Conservation (phyloP, 64 coral and sea anemone genomes). For the Astreopora myriophthalma region DNA sequence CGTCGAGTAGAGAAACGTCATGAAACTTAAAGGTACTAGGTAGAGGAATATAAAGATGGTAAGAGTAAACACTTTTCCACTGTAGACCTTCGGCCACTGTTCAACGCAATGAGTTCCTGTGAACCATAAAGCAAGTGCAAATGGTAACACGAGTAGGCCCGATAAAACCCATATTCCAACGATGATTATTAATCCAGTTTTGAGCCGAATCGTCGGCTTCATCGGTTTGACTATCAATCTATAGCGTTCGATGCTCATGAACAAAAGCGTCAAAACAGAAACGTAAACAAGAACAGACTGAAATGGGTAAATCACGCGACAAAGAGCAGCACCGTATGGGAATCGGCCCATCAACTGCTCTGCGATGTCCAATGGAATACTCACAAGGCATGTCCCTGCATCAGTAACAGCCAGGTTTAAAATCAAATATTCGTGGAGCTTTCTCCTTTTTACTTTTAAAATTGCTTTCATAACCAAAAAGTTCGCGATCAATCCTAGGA, state of each 20-base stretch:
- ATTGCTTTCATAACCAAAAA: slow-evolving; percentile 57
- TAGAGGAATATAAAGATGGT: slow-evolving; percentile 60
- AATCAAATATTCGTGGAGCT: slow-evolving; percentile 83
- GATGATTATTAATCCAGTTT: slow-evolving; percentile 53
- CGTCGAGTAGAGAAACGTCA: slow-evolving; percentile 60
- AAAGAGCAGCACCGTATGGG: slow-evolving; percentile 77
- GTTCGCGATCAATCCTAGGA: slow-evolving; percentile 51
- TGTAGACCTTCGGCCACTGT: slow-evolving; percentile 39
- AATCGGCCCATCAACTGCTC: slow-evolving; percentile 56
- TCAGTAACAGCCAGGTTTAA: slow-evolving; percentile 88
- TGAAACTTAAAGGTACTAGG: slow-evolving; percentile 52
- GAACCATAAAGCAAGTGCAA: slow-evolving; percentile 47
- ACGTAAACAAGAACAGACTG: slow-evolving; percentile 83
- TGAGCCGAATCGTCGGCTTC: slow-evolving; percentile 48
- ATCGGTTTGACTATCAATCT: slow-evolving; percentile 87
- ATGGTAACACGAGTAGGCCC: slow-evolving; percentile 55
- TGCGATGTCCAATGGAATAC: slow-evolving; percentile 83
- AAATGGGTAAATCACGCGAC: slow-evolving; percentile 86
- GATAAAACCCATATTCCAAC: slow-evolving; percentile 67
- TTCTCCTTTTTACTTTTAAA: slow-evolving; percentile 26
- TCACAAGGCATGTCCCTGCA: slow-evolving; percentile 70
- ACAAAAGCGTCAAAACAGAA: slow-evolving; percentile 82
- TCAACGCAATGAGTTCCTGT: slow-evolving; percentile 40
- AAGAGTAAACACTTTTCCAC: slow-evolving; percentile 71
- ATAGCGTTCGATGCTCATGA: slow-evolving; percentile 88